Conservation (phyloP, 30 jellyfish, hydroid and myxozoan genomes). For the Morbakka virulenta region DNA sequence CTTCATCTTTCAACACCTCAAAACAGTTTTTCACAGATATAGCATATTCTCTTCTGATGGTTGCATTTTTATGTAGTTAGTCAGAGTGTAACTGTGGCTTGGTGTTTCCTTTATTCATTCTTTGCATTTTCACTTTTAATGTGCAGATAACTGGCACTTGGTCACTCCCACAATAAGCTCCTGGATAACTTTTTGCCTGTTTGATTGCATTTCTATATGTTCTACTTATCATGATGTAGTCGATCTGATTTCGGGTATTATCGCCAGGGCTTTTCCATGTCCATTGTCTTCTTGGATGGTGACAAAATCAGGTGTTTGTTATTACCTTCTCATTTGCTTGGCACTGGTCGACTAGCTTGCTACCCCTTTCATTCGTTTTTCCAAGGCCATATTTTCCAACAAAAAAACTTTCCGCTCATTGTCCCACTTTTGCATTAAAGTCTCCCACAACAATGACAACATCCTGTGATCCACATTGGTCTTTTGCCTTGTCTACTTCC, state of each 20-base stretch:
- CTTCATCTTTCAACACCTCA: slow-evolving; percentile 18
- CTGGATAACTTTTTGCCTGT: no score
- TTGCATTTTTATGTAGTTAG: slow-evolving; percentile 6
- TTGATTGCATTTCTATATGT: background rate
- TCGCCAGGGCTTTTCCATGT: background rate
- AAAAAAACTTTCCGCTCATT: background rate
- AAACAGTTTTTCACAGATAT: slow-evolving; percentile 3
- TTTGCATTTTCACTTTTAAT: no score
- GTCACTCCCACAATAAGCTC: no score
- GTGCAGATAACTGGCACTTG: no score
- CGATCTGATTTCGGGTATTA: background rate
- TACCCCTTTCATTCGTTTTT: background rate
- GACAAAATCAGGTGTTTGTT: background rate
- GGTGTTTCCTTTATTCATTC: no score
- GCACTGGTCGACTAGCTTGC: background rate
- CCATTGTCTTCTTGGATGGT: background rate
- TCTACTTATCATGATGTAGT: background rate
- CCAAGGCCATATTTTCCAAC: background rate
- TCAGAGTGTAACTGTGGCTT: background rate
- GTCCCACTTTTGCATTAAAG: background rate
- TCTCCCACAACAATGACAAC: background rate
- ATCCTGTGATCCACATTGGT: background rate
- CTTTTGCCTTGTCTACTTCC: background rate
- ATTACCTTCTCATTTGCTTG: background rate
- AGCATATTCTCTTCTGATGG: background rate